phyloP scores from a whole-genome alignment of 2,888 invertebrate genomes.

The Lasioglossum zephyrum region DNA sequence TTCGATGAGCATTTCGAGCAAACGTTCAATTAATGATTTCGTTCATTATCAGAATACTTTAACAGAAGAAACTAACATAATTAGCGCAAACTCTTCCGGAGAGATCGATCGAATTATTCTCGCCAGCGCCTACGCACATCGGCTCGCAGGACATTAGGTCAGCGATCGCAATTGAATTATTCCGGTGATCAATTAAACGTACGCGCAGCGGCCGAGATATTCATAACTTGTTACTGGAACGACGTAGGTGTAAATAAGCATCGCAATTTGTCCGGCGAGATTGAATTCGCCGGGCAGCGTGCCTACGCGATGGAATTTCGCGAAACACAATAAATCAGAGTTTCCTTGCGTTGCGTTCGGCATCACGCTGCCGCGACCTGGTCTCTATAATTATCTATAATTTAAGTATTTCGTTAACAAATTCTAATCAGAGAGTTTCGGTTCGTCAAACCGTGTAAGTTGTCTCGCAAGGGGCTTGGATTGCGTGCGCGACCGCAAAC shows the following conservation, averaged over 20 bases:
- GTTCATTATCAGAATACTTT: not conserved
- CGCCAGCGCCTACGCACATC: conserved; percentile 16
- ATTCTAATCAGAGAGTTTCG: not conserved
- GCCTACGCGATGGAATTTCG: conserved; percentile 34
- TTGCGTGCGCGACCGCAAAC: not conserved
- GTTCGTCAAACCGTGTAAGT: conserved; percentile 1
- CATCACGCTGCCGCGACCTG: not conserved
- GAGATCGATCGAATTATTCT: conserved; percentile 16
- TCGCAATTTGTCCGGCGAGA: conserved; percentile 48
- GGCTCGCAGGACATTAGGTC: conserved; percentile 19
- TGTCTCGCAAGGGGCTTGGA: not conserved
- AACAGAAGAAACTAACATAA: not conserved
- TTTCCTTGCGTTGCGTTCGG: conserved; percentile 1
- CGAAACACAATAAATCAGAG: conserved; percentile 16
- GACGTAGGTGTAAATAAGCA: conserved; percentile 43
- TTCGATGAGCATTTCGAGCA: too few species aligned
- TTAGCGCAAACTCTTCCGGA: conserved; percentile 40
- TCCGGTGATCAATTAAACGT: conserved; percentile 59
- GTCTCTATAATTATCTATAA: conserved; percentile 28
- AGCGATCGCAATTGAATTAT: conserved; percentile 59
- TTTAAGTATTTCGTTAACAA: conserved; percentile 35
- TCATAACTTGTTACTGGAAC: conserved; percentile 15
- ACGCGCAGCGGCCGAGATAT: conserved; percentile 8
- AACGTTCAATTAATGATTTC: not conserved
- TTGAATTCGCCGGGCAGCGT: conserved; percentile 12